Base-by-base conservation (phyloP, 1,140 invertebrate genomes). In the Tribolium madens region DNA sequence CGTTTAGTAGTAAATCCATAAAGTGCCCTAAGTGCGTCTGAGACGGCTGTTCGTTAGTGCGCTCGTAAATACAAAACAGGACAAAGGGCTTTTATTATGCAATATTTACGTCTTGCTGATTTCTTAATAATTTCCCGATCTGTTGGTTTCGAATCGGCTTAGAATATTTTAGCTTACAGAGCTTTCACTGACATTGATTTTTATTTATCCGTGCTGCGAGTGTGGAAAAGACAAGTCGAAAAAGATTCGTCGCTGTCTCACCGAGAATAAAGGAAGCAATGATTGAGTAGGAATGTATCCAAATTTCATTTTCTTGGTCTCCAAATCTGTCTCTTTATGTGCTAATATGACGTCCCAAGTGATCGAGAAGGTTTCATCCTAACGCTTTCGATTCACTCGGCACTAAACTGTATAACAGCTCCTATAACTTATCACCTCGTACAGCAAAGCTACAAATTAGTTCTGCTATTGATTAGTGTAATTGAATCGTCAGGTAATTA, bases 51-150 rank as follows among this genome's bases (percentile, higher is more conserved):
- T 64, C 26, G 57, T 64, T 64, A 64, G 57, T 33, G 21, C 21
- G 21, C 14, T 33, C 57, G 57, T 64, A 64, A 64, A 64, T 26
- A 64, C 3, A 33, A 33, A 33, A 26, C 18, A 64, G 57, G 57
- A 64, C 21, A 64, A 64, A 64, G 57, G 26, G 10, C n/a, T 64
- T 64, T 64, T 64, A 64, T 64, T 64, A 33, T 64, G 57, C 57
- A 64, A 64, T 64, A 64, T 64, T 64, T 64, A 57, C 57, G 57
- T 64, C 57, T 64, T 64, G 12, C 21, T 18, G 57, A 64, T 64
- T 31, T 64, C 21, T 10, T 64, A 64, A 64, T 64, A 64, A 64
- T 64, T 64, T 64, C n/a, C 57, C 57, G 57, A 64, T 64, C 13
- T 26, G 57, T n/a, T 33, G 57, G 57, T 10, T 12, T 12, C 36